phyloP scores from a whole-genome alignment of 2,888 invertebrate species.

The Ectemnius continuus region DNA sequence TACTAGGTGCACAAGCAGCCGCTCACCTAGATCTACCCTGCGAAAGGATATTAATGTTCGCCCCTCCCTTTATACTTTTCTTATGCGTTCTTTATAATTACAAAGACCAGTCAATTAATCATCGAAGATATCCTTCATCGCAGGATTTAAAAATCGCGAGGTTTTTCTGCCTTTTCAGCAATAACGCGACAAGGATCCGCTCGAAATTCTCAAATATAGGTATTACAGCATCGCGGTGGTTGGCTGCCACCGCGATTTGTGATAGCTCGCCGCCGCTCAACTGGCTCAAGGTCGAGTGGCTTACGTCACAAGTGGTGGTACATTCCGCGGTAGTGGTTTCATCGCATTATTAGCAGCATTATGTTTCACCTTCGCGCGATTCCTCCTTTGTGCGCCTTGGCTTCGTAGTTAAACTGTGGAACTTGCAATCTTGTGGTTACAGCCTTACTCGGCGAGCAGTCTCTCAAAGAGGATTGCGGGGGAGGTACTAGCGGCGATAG shows the following conservation, averaged over 20 bases:
- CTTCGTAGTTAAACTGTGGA: too few relatives aligned
- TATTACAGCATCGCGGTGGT: conserved; percentile 20
- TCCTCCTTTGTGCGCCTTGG: too few relatives aligned
- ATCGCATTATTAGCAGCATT: conserved; percentile 30
- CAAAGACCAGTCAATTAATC: conserved; percentile 3
- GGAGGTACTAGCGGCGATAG: too few relatives aligned
- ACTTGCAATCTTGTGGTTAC: too few relatives aligned
- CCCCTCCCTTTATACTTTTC: conserved; percentile 19
- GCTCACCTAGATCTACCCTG: conserved; percentile 6
- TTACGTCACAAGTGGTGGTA: conserved; percentile 46
- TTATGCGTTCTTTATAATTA: conserved; percentile 19
- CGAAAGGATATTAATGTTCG: conserved; percentile 6
- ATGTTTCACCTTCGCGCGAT: too few relatives aligned
- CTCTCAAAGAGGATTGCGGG: too few relatives aligned
- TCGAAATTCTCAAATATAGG: conserved; percentile 22
- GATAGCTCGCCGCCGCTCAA: conserved; percentile 23
- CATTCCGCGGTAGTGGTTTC: conserved; percentile 28
- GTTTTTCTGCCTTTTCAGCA: neutral
- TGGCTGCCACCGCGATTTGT: conserved; percentile 22
- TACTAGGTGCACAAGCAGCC: conserved; percentile 32
- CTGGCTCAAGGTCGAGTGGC: conserved; percentile 51
- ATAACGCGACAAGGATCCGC: conserved; percentile 35
- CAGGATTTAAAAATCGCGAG: neutral
- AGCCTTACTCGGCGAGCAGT: too few relatives aligned
- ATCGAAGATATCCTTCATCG: neutral